Conservation (phyloP, 2,888 invertebrate species). For the Latrodectus hesperus region DNA sequence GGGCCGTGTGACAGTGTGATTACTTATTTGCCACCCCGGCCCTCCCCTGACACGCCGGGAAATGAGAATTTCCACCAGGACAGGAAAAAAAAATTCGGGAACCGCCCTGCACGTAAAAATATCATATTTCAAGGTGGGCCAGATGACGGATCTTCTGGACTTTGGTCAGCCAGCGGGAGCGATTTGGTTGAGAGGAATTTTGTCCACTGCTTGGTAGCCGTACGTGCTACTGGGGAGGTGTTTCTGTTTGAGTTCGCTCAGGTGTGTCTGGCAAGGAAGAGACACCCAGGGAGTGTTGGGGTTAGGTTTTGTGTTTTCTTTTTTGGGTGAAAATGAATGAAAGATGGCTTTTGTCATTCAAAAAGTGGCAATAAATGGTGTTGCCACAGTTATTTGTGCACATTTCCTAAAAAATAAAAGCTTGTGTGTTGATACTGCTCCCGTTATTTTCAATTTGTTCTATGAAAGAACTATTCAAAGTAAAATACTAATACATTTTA, state of each 20-base stretch:
- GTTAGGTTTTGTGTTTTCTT: too few species aligned
- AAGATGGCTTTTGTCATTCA: too few species aligned
- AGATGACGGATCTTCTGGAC: conserved; percentile 19
- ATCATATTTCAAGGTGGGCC: conserved; percentile 61
- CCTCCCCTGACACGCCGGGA: conserved; percentile 47
- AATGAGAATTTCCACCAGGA: conserved; percentile 47
- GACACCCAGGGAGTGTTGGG: neutral
- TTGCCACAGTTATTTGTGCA: too few species aligned
- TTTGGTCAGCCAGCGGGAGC: conserved; percentile 11
- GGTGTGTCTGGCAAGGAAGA: neutral
- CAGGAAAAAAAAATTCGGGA: conserved; percentile 10
- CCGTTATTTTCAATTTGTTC: too few species aligned
- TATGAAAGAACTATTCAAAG: too few species aligned
- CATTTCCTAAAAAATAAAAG: too few species aligned
- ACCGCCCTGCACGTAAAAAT: conserved; percentile 66
- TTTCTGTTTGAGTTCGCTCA: neutral
- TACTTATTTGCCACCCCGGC: conserved; percentile 65
- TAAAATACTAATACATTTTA: too few species aligned
- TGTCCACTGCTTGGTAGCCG: neutral
- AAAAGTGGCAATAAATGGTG: too few species aligned
- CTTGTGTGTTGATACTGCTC: too few species aligned
- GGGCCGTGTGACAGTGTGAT: conserved; percentile 59
- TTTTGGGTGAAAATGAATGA: too few species aligned
- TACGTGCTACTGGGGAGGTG: neutral
- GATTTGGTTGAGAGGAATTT: neutral